phyloP scores from a whole-genome alignment of 2,113 vertebrate species.

The Pteruthius melanotis region DNA sequence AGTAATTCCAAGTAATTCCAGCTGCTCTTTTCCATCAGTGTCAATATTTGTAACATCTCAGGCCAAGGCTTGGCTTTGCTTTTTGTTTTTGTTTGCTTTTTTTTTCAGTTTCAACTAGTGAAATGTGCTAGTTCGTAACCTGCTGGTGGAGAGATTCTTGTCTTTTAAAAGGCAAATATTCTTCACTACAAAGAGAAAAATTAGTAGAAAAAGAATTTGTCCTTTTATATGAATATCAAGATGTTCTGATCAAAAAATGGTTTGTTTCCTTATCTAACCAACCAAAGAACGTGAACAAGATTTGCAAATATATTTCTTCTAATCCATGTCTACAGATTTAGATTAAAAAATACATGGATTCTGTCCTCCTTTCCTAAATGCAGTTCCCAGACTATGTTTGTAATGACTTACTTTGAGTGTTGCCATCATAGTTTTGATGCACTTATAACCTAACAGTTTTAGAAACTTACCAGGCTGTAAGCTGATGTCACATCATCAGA shows the following conservation, averaged over 20 bases:
- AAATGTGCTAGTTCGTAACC: neutral
- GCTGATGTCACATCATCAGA: neutral
- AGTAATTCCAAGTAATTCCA: slow-evolving; percentile 57
- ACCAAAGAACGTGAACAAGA: neutral
- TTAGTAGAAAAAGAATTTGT: neutral
- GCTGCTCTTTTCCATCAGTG: slow-evolving; percentile 44
- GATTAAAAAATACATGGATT: neutral
- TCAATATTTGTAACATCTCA: slow-evolving; percentile 33
- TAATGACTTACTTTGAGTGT: neutral
- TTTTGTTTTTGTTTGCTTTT: neutral
- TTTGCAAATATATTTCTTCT: neutral
- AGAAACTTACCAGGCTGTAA: neutral
- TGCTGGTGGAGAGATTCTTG: neutral
- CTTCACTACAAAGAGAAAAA: neutral
- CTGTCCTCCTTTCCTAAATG: neutral
- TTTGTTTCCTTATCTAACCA: neutral
- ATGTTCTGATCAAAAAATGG: neutral
- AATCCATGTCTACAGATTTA: neutral
- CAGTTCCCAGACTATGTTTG: neutral
- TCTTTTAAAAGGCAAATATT: neutral
- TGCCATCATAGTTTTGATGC: neutral
- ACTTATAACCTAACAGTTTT: neutral
- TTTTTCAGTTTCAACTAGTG: neutral
- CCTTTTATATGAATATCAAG: neutral
- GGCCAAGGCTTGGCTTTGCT: neutral